Conservation (phyloP, 2,113 vertebrate genomes). For the Calonectris borealis region DNA sequence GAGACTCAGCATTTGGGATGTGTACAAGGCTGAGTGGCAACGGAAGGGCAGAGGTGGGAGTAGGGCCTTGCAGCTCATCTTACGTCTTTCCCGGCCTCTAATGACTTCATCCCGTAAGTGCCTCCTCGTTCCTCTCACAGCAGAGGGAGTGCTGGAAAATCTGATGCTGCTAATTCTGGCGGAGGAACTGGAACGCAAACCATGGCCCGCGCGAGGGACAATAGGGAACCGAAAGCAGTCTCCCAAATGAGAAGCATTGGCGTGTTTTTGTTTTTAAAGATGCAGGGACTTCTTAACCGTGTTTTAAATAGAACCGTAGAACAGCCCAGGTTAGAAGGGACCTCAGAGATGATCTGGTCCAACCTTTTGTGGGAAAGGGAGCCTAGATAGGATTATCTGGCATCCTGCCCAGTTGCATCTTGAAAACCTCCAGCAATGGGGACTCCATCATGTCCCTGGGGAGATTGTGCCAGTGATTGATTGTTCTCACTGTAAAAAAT, state of each 20-base stretch:
- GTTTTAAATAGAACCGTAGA: background rate
- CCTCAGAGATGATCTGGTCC: background rate
- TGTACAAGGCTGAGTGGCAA: background rate
- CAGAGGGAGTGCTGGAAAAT: background rate
- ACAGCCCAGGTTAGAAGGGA: background rate
- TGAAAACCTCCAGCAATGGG: background rate
- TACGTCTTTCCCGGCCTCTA: background rate
- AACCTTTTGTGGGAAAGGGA: background rate
- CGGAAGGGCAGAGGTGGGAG: background rate
- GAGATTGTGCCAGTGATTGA: background rate
- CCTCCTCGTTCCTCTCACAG: background rate
- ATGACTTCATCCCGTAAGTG: background rate
- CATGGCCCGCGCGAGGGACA: background rate
- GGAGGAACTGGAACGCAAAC: background rate
- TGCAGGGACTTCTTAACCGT: background rate
- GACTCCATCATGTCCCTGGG: background rate
- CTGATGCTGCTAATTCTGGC: background rate
- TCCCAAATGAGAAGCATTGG: background rate
- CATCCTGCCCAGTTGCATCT: accelerated
- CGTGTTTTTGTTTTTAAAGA: background rate
- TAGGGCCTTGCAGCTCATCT: background rate
- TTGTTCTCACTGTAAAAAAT: background rate
- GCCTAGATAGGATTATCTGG: background rate
- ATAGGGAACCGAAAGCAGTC: background rate
- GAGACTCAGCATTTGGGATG: background rate